Base-by-base conservation (phyloP, 2,888 invertebrate species). In the Seira sanloemensis region DNA sequence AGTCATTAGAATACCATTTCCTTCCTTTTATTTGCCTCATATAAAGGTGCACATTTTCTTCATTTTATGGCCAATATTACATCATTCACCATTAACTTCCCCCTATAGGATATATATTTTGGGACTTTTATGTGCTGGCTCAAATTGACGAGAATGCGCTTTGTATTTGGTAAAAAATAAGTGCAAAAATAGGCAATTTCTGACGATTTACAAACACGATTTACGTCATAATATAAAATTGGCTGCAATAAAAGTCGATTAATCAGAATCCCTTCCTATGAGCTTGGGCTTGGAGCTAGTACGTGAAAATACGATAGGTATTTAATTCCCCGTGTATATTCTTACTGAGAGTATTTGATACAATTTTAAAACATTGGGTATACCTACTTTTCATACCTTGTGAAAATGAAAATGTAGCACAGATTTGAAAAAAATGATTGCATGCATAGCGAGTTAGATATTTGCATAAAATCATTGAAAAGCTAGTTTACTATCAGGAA, bases 1-100 rank as follows among this genome's bases (percentile, higher is more conserved):
- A 50, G 50, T 50, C 50, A 50, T 50, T 50, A 50, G 50, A 50
- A 50, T 50, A 50, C 50, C 50, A 50, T 50, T 50, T 50, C 50
- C 50, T 50, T 50, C 50, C 50, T 50, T n/a, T 50, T 50, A 50
- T 50, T 50, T 18, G 12, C 50, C 16, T 50, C 50, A 50, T 50
- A 50, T 50, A 50, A 50, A 50, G n/a, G n/a, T 50, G 12, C 50
- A 50, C 50, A 50, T 50, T 50, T 50, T 50, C 50, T 16, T 7
- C 2, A 18, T 50, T 50, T 50, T 50, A 50, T 50, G 12, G 50
- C 50, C 16, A 50, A 50, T 50, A 12, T 50, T 50, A 50, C n/a
- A 50, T 50, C 50, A 50, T 50, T 50, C 37, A 37, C 37, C 12
- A 37, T 37, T 50, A 7, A 18, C 50, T 7, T 50, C n/a, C 12